Base-by-base conservation (phyloP, 2,113 vertebrate species). In the Hyperoodon ampullatus region DNA sequence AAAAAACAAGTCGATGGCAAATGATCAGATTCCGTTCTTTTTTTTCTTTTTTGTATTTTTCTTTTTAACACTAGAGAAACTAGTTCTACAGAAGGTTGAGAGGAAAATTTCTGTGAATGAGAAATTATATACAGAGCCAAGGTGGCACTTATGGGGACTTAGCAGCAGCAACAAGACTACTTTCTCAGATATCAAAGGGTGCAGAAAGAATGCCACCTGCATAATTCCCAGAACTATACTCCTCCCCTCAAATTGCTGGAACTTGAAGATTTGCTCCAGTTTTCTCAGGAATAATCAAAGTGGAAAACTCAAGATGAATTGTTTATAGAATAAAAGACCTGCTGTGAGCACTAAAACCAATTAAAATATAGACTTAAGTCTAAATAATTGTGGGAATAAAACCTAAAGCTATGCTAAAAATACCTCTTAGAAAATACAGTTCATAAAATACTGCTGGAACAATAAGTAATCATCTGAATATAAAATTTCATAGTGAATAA, bases 271-370 rank as follows among this genome's bases (percentile, higher is more conserved):
- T 85, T 94, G 12, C 33, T 85, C 28, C 86, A 53, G 15, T 89
- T 88, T 68, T n/a, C 33, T 85, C 23, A 72, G 77, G n/a, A 96
- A 92, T 83, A 60, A 61, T 85, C 93, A 90, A 94, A 70, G 44
- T 30, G 26, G 83, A 90, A 3, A 87, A 78, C 6, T 78, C 39
- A 83, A 91, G n/a, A 82, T 55, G 35, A 77, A 39, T 53, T 74
- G 33, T 78, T 91, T 39, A 71, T 87, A 80, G 33, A 66, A 21
- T 55, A 80, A 71, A 92, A 75, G 39, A 74, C 13, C 50, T 61
- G 18, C 33, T 61, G 71, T 92, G 71, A 89, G 24, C 47, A 89
- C 26, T 66, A 44, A 94, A 84, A 35, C 9, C 9, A 83, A 33
- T 91, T 91, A 68, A 91, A 87, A 84, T 55, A 89, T 30, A 91